Conservation (phyloP, 2,113 vertebrate species). For the Mugil cephalus region DNA sequence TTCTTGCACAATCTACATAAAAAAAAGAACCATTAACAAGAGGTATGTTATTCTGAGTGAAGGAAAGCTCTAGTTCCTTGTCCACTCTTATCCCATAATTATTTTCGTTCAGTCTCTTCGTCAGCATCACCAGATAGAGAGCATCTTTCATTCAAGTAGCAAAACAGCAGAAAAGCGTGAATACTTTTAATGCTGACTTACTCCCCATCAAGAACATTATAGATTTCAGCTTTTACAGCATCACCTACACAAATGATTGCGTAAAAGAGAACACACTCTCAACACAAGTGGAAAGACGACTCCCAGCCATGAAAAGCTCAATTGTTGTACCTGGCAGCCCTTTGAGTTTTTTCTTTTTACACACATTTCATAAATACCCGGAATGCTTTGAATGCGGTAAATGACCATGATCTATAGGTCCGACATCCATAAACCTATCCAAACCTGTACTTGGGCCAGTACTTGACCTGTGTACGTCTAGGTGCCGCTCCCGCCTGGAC, state of each 20-base stretch:
- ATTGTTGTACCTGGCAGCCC: conserved; percentile 29
- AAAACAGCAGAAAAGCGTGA: background rate
- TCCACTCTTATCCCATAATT: background rate
- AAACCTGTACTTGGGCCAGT: conserved; percentile 96
- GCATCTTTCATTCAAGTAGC: background rate
- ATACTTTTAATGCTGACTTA: no score
- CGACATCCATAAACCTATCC: conserved; percentile 80
- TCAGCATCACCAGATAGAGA: background rate
- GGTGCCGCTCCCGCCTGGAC: conserved; percentile 44
- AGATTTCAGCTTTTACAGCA: conserved; percentile 5
- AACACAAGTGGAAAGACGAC: no score
- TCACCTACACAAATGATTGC: background rate
- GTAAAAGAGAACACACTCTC: conserved; percentile 4
- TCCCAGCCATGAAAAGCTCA: background rate
- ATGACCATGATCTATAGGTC: conserved; percentile 3
- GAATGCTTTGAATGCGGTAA: conserved; percentile 67
- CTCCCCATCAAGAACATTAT: background rate
- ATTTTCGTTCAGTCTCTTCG: background rate
- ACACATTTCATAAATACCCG: conserved; percentile 23
- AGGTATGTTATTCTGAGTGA: no score
- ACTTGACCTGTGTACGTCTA: conserved; percentile 84
- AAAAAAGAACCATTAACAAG: no score
- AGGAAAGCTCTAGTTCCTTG: no score
- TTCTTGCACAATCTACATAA: no score
- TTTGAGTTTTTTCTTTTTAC: conserved; percentile 32